Conservation (phyloP, 1,140 invertebrate species). For the Vanessa tameamea region DNA sequence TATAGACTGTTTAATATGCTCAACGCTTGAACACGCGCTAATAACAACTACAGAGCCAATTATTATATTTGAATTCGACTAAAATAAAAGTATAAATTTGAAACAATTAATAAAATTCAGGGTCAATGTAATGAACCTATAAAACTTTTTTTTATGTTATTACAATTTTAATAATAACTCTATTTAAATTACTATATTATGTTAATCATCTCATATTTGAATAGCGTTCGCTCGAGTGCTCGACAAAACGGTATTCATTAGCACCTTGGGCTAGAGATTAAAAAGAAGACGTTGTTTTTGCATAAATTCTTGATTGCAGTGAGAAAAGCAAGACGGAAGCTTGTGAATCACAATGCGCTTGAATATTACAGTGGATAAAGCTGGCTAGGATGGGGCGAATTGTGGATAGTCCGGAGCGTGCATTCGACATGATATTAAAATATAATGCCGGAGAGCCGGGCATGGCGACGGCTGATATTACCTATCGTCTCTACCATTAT, state of each 20-base stretch:
- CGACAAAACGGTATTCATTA: conserved; percentile 2
- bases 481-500: conserved; percentile 54
- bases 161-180: neutral
- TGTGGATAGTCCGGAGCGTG: conserved; percentile 58
- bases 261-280: conserved; percentile 38
- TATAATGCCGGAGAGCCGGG: conserved; percentile 54
- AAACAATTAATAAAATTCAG: neutral
- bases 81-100: conserved; percentile 7
- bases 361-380: conserved; percentile 60
- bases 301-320: conserved; percentile 59
- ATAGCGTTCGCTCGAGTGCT: conserved; percentile 4
- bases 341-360: conserved; percentile 67
- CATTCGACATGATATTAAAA: conserved; percentile 69
- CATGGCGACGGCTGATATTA: conserved; percentile 48
- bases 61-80: conserved; percentile 43
- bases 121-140: conserved; percentile 5
- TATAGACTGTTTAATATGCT: conserved; percentile 8
- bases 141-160: conserved; percentile 3
- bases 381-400: conserved; percentile 49
- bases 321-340: conserved; percentile 62
- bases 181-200: neutral
- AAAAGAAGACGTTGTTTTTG: conserved; percentile 57
- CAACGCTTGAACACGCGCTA: neutral
- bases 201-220: conserved; percentile 1
- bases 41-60: conserved; percentile 48